Evolutionary conservation across 1,140 invertebrate species (phyloP).

Genomic region (Anastrepha obliqua): DNA sequence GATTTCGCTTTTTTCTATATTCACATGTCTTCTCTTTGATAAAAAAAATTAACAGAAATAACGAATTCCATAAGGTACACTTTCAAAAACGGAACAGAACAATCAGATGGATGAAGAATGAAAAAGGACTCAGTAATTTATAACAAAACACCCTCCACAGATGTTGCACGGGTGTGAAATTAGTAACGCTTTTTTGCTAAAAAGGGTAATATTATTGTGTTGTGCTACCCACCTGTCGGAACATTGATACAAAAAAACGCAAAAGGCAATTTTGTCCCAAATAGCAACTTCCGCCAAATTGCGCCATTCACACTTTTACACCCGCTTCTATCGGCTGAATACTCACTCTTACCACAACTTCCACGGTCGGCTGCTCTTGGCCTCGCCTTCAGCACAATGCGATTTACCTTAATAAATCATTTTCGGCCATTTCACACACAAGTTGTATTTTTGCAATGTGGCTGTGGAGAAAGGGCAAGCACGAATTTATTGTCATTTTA

Average conservation of each 20-base stretch:
- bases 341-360: background rate
- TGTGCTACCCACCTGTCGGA: background rate
- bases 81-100: too few relatives aligned
- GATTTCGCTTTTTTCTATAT: too few relatives aligned
- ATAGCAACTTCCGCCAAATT: background rate
- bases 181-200: background rate
- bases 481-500: slow-evolving; percentile 20
- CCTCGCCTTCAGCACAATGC: background rate
- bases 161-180: background rate
- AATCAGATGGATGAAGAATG: too few relatives aligned
- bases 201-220: background rate
- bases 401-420: slow-evolving; percentile 28
- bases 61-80: too few relatives aligned
- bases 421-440: slow-evolving; percentile 4
- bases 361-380: background rate
- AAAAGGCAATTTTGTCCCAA: background rate
- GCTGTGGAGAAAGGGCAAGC: background rate
- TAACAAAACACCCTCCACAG: too few relatives aligned
- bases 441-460: background rate
- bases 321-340: background rate
- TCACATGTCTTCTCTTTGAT: too few relatives aligned
- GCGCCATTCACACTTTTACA: background rate
- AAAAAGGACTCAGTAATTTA: too few relatives aligned
- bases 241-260: background rate
- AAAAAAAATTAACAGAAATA: too few relatives aligned